Base-by-base conservation (phyloP, 2,113 vertebrate genomes). In the Sterrhoptilus dennistouni region DNA sequence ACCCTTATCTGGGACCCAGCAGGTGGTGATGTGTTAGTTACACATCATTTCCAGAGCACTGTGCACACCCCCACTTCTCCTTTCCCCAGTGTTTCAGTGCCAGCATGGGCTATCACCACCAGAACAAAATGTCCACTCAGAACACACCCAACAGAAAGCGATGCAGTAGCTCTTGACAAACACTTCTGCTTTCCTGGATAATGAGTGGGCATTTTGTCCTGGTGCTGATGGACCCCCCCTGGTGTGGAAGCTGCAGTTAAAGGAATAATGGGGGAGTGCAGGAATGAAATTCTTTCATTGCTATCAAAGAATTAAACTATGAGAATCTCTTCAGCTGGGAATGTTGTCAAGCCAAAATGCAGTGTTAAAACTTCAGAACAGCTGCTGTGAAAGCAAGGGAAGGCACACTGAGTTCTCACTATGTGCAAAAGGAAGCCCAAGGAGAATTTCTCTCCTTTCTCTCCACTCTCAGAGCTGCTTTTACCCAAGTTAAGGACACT, bases 351-450 rank as follows among this genome's bases (percentile, higher is more conserved):
- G 63, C 25, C 70, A 93, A 95, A 96, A 76, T 33, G 45, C 53
- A 87, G 40, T 57, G 53, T 87, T 87, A 84, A 60, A 96, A 64
- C 61, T 85, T 49, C 50, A 74, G 74, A 91, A 76, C 53, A 93
- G 42, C 70, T 90, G 84, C 78, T 57, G 9, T 23, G n/a, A 61
- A 89, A 65, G 36, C 49, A 91, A 72, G 23, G 40, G 49, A 76
- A 56, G 25, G n/a, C 23, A 72, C 28, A 45, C 18, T 8, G 35
- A 77, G 49, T 3, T 6, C 65, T 81, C 65, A 33, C 29, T 82
- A 23, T 57, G 44, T 69, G 47, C 35, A 59, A 71, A 23, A 59
- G 16, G 25, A 28, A 78, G 14, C 8, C 42, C 24, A 14, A 33
- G 69, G 23, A 87, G 21, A 27, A 5, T 21, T 87, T 47, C 6